Conservation (phyloP, 2,113 vertebrate genomes). For the Cariama cristata region DNA sequence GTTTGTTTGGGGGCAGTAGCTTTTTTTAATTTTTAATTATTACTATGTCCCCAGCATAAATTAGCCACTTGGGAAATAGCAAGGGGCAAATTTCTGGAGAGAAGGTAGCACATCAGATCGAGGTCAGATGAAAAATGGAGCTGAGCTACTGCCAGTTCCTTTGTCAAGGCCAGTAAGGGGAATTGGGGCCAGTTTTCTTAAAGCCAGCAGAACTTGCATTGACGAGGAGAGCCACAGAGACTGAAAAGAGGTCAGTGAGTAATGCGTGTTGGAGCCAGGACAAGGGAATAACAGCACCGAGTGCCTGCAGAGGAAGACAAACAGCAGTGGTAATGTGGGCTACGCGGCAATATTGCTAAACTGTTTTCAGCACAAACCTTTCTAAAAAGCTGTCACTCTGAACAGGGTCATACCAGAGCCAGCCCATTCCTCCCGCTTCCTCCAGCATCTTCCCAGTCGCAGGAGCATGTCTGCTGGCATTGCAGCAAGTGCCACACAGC, state of each 20-base stretch:
- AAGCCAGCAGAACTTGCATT: background rate
- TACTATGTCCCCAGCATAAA: background rate
- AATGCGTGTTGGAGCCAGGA: background rate
- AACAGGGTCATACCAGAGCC: background rate
- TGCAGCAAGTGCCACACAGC: accelerated
- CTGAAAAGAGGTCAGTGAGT: constrained; percentile 44
- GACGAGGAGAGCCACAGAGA: background rate
- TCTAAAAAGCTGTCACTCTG: background rate
- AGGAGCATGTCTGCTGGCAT: background rate
- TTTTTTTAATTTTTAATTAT: background rate
- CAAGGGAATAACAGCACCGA: background rate
- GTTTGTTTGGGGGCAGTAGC: background rate
- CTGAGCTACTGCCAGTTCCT: background rate
- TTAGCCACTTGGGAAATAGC: background rate
- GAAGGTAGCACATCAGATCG: background rate
- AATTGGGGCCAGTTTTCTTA: background rate
- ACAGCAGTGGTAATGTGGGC: background rate
- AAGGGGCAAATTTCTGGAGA: background rate
- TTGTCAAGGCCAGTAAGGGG: background rate
- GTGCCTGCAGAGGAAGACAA: constrained; percentile 1
- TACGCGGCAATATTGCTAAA: background rate
- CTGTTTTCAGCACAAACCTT: background rate
- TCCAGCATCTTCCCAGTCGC: background rate
- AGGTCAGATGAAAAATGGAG: background rate
- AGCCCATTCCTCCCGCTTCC: background rate